A percentile compares a stretch with the other conserved stretches of the same genome.
These are phyloP conservation scores for Thyatira batis DNA, from an alignment of 2,888 invertebrate species.

Conservation along the genomic window DNA sequence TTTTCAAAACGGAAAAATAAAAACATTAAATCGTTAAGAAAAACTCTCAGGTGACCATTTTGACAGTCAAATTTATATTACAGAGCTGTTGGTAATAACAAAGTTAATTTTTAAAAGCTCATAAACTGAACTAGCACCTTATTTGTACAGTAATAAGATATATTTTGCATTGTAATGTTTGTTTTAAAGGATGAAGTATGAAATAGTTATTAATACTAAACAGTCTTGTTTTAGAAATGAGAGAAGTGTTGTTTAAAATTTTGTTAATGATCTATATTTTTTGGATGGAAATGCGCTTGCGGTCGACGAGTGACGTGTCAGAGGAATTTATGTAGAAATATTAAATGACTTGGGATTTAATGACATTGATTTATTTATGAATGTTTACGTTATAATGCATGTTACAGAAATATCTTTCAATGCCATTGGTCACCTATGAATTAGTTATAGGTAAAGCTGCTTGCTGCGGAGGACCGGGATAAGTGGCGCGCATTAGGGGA, in stretches of 20 bases:
- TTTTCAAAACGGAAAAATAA: constrained; percentile 54
- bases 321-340: constrained; percentile 28
- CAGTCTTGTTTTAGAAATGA: constrained; percentile 39
- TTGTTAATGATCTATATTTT: constrained; percentile 47
- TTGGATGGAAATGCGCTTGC: constrained; percentile 14
- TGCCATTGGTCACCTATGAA: no score
- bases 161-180: neutral
- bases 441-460: no score
- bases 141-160: neutral
- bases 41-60: constrained; percentile 62
- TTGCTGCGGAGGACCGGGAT: no score
- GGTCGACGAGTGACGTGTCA: constrained; percentile 31
- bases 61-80: constrained; percentile 58
- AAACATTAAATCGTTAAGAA: constrained; percentile 44
- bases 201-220: constrained; percentile 24
- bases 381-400: neutral
- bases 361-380: constrained; percentile 38
- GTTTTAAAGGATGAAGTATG: neutral
- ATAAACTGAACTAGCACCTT: neutral
- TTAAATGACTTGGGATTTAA: constrained; percentile 36
- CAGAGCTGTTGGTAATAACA: constrained; percentile 18
- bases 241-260: constrained; percentile 48
- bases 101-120: neutral
- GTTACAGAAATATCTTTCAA: no score
- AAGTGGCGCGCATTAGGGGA: no score